Evolutionary conservation across 2,797 vertebrate genomes (phyloP), one percentile per base, ranked within the genome.

Genomic region (Enteromius anoplus): DNA sequence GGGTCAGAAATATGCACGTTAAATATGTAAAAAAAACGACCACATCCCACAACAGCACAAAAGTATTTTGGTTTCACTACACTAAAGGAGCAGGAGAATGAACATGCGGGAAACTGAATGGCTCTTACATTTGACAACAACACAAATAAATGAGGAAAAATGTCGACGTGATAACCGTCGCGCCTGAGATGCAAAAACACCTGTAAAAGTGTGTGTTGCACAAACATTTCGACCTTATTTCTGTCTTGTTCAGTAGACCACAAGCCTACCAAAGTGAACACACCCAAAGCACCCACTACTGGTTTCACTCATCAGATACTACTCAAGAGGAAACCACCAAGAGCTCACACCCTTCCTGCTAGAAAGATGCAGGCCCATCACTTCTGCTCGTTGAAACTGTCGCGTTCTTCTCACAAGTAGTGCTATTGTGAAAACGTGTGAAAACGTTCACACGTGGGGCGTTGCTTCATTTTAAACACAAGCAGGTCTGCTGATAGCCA

Each of bases 341-440:
- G 80, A 65, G 86, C 88, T 89, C 88, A 91, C 91, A 88, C 95
- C 95, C 95, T 95, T 95, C 95, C 94, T 95, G 93, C 89, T 88
- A 85, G 4, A 65, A 85, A 89, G 75, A 88, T 89, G 17, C 87
- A 87, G 86, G 87, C 23, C 78, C 91, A 83, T 88, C 81, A 78
- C 79, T 89, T 84, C 70, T 89, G 86, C 86, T 84, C 79, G 83
- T 86, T 40, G 12, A 76, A 87, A 88, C 76, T 42, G 84, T 78
- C 66, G 19, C 70, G 49, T 66, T 62, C 19, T 51, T 42, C 9
- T 75, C 29, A 75, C 79, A 70, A 55, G 47, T 26, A 40, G 5
- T 17, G 64, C 49, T 37, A 9, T 34, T 68, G 60, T 69, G 37
- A 77, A 66, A 78, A 66, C 4, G 42, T 47, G 45, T 14, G 49